Evolutionary conservation across 2,888 invertebrate species (phyloP).

Genomic region (Zygaena filipendulae): DNA sequence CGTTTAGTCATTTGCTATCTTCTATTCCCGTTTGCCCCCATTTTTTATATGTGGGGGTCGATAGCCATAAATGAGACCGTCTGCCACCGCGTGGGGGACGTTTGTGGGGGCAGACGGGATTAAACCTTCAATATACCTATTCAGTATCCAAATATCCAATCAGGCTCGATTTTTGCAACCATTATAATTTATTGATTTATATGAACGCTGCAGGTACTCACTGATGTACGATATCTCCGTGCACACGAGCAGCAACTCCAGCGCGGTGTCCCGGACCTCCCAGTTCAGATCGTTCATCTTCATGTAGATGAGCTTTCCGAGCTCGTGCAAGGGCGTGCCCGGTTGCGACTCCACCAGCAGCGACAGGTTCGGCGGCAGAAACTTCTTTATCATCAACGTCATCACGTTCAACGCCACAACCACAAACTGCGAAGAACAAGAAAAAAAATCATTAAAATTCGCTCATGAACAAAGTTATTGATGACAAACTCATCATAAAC

Average conservation of each 20-base stretch:
- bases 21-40: no score
- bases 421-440: constrained; percentile 64
- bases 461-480: not conserved
- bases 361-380: constrained; percentile 81
- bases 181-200: no score
- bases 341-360: constrained; percentile 74
- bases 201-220: no score
- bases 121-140: no score
- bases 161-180: no score
- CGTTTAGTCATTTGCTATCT: no score
- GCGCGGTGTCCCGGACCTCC: constrained; percentile 82
- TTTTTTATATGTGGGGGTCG: no score
- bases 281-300: constrained; percentile 79
- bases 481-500: not conserved
- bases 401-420: constrained; percentile 78
- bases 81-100: no score
- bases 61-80: no score
- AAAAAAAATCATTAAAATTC: no score
- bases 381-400: constrained; percentile 76
- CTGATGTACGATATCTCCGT: constrained; percentile 76
- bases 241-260: constrained; percentile 78
- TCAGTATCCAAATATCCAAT: no score
- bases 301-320: constrained; percentile 74
- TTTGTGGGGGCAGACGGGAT: no score
- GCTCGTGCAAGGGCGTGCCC: constrained; percentile 71